Conservation (phyloP, 2,797 vertebrate genomes). For the Odontamblyopus rebecca region DNA sequence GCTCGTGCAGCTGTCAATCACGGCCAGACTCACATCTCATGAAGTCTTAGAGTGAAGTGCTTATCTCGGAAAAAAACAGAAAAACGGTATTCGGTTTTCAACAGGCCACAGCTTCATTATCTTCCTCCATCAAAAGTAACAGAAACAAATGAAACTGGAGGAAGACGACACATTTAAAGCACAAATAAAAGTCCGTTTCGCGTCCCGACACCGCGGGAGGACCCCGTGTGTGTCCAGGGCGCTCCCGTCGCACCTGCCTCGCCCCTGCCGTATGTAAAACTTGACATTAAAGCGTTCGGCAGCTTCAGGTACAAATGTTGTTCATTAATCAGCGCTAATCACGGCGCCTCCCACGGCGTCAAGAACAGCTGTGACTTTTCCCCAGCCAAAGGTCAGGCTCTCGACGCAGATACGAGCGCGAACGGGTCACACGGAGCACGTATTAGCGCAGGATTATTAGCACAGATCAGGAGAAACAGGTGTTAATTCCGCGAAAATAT, state of each 20-base stretch:
- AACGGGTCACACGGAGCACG: neutral
- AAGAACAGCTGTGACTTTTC: conserved; percentile 67
- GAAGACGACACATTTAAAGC: neutral
- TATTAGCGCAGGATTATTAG: neutral
- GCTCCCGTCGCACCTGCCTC: neutral
- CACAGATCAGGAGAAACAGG: neutral
- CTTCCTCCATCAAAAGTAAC: no score
- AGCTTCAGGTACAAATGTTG: conserved; percentile 10
- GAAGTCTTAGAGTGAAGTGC: no score
- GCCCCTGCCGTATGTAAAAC: conserved; percentile 17
- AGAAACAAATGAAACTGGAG: no score
- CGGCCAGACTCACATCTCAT: no score
- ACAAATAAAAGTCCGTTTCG: neutral
- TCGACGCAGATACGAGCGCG: neutral
- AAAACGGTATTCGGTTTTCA: no score
- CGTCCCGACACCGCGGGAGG: no score
- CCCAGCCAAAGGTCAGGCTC: conserved; percentile 58
- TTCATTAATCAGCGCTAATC: conserved; percentile 68
- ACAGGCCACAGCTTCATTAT: no score
- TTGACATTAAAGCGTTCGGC: conserved; percentile 40
- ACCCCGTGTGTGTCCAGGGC: neutral
- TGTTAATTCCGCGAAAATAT: neutral
- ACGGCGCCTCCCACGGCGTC: conserved; percentile 48
- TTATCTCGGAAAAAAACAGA: no score
- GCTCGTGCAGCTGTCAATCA: no score